Evolutionary conservation across 2,113 vertebrate species (phyloP).

Genomic region (Mus spicilegus): DNA sequence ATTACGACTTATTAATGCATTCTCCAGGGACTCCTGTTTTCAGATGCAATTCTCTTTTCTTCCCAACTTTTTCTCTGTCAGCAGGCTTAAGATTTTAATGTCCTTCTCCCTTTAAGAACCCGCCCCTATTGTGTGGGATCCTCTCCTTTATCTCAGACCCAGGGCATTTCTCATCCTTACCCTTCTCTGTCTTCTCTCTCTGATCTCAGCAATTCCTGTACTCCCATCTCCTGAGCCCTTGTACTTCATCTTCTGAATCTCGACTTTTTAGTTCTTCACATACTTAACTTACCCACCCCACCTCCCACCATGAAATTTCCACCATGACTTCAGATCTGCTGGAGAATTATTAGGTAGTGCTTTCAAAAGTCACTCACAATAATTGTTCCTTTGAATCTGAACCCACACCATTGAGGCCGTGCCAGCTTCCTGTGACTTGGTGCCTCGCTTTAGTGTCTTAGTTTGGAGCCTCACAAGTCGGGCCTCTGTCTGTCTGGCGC

Average conservation of each 20-base stretch:
- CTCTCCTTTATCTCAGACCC: slow-evolving; percentile 17
- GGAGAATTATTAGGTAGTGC: neutral
- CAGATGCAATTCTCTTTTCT: neutral
- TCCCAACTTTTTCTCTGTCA: neutral
- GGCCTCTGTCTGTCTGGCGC: slow-evolving; percentile 67
- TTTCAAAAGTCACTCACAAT: neutral
- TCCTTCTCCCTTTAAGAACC: neutral
- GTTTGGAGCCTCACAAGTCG: slow-evolving; percentile 29
- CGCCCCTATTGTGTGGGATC: slow-evolving; percentile 19
- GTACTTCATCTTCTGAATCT: neutral
- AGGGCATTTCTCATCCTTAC: neutral
- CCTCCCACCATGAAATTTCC: slow-evolving; percentile 15
- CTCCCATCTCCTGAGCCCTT: slow-evolving; percentile 9
- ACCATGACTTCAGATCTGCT: neutral
- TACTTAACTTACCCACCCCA: neutral
- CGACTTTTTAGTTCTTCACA: slow-evolving; percentile 28
- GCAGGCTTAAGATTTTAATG: neutral
- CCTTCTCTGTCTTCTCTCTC: neutral
- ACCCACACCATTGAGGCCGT: neutral
- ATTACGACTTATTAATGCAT: neutral
- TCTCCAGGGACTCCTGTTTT: neutral
- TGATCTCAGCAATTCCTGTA: neutral
- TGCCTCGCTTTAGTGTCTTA: neutral
- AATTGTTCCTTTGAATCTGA: slow-evolving; percentile 34
- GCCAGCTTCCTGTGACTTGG: slow-evolving; percentile 38